Evolutionary conservation across 2,113 vertebrate genomes (phyloP), one percentile per base, ranked within the genome.

Genomic region (Coregonus clupeaformis): DNA sequence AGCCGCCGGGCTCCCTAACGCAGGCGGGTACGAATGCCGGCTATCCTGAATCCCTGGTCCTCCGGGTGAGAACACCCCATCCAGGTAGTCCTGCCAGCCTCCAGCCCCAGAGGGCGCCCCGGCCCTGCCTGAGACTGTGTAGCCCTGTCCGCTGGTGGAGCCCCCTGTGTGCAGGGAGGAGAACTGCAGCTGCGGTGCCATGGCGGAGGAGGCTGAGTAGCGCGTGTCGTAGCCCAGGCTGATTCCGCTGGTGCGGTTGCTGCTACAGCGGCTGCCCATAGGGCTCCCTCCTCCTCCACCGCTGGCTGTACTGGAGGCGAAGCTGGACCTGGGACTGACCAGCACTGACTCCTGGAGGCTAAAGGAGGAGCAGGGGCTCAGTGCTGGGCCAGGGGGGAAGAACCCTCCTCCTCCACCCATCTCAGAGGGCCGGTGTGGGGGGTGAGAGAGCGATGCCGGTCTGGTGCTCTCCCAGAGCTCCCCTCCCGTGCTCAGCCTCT

Each of bases 181-280:
- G 12, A 86, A 85, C 9, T 84, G 89, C 77, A 89, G 89, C 65
- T 83, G 90, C 9, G 47, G 91, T 0, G 89, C 83, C 55, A 88
- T 76, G 27, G 83, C 82, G n/a, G 88, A 89, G 24, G 89, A 92
- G 32, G 92, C 87, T 2, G 92, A 91, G 76, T 94, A 93, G 42
- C 94, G 91, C 0, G 91, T 92, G 89, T 96, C 95, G 6, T 95
- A 96, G 77, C 95, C 95, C 80, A 95, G 90, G 82, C 95, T 96
- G 89, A 96, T 96, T 75, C 95, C 95, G 1, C 94, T 96, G 82
- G 94, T 96, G 2, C 95, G 90, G 80, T 95, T 95, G 90, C 95
- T 96, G 90, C 94, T 95, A 84, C 91, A 95, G 81, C 91, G 91
- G 83, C 93, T 93, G 63, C 93, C 93, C 84, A 95, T 94, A 24